Conservation (phyloP, 2,797 vertebrate genomes). For the Mycteria americana region DNA sequence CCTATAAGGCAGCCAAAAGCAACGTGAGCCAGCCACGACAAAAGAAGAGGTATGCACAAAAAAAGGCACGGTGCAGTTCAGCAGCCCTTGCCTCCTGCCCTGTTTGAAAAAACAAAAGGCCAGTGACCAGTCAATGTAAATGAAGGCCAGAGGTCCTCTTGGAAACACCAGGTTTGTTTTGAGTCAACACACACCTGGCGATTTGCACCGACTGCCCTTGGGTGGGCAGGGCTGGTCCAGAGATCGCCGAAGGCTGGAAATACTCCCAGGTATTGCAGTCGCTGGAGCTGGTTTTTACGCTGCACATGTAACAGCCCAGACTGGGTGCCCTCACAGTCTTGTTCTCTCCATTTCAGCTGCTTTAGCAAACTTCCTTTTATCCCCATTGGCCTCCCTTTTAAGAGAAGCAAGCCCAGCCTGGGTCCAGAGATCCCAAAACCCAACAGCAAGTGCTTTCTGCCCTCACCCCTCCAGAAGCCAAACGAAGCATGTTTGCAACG, state of each 20-base stretch:
- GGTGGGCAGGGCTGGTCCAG: neutral
- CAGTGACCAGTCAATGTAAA: neutral
- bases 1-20: neutral
- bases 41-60: neutral
- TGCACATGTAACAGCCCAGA: neutral
- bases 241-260: neutral
- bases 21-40: accelerated
- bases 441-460: neutral
- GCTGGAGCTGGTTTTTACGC: accelerated
- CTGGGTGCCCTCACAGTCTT: neutral
- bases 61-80: neutral
- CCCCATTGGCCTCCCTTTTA: accelerated
- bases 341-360: neutral
- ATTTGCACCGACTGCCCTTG: neutral
- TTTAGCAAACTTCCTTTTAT: neutral
- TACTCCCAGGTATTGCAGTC: neutral
- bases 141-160: neutral
- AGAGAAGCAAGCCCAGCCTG: neutral
- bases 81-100: neutral
- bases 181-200: accelerated
- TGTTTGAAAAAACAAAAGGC: neutral
- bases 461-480: neutral
- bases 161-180: neutral
- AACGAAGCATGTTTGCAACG: accelerated
- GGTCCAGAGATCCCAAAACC: neutral